Evolutionary conservation across 2,113 vertebrate genomes (phyloP).

Genomic region (Psittacula cyanocephala): DNA sequence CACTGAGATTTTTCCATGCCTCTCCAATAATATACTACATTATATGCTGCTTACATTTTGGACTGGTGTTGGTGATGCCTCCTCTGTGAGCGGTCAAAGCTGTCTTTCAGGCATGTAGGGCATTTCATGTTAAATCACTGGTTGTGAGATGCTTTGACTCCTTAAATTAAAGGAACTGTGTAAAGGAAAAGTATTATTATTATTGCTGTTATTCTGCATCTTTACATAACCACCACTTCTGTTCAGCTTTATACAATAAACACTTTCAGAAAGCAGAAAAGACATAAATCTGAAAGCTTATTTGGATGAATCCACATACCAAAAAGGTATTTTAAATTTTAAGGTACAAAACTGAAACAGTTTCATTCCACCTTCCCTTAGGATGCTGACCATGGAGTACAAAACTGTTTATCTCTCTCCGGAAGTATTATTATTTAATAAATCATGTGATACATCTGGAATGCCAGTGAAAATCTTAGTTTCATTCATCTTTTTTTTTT

Average conservation of each 20-base stretch:
- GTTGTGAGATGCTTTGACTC: not conserved
- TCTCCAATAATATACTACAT: not conserved
- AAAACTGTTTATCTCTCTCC: not conserved
- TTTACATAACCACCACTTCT: not conserved
- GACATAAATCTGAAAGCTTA: not conserved
- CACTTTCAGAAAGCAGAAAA: not conserved
- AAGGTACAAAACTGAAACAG: not conserved
- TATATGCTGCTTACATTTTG: not conserved
- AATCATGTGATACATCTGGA: not conserved
- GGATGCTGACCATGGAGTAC: not conserved
- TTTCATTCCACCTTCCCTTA: not conserved
- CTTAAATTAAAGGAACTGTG: not conserved
- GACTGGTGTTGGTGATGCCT: not conserved
- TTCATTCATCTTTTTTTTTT: not conserved
- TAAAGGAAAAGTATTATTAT: not conserved
- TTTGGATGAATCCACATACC: not conserved
- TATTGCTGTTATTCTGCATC: not conserved
- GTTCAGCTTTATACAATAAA: not conserved
- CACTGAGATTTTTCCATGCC: not conserved
- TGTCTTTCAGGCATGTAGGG: not conserved
- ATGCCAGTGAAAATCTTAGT: not conserved
- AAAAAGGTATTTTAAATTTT: not conserved
- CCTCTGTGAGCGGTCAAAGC: not conserved
- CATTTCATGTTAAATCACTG: not conserved
- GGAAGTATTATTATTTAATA: not conserved